Evolutionary conservation across 2,113 vertebrate genomes (phyloP).

Genomic region (Donacobius atricapilla): DNA sequence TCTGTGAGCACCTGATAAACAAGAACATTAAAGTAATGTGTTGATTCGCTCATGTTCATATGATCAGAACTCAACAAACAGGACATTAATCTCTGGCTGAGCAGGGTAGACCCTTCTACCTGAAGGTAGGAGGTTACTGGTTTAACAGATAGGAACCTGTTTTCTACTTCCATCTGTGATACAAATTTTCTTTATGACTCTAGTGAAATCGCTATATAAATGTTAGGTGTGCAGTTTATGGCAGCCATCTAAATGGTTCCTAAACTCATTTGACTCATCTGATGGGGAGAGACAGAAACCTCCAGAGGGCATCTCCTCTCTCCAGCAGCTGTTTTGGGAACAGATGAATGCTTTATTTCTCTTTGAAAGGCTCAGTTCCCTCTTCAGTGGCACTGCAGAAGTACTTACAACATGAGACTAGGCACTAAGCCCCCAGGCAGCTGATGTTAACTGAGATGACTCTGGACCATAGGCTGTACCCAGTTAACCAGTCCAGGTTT

Average conservation of each 20-base stretch:
- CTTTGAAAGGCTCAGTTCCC: not conserved
- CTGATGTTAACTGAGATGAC: not conserved
- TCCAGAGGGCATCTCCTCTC: not conserved
- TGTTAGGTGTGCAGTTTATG: not conserved
- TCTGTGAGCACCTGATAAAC: accelerated
- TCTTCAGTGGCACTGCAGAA: not conserved
- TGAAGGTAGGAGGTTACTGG: not conserved
- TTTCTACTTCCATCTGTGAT: not conserved
- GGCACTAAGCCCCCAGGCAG: not conserved
- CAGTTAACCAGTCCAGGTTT: not conserved
- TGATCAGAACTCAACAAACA: not conserved
- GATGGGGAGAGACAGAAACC: not conserved
- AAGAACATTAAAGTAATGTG: not conserved
- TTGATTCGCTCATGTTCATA: accelerated
- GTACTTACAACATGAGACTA: not conserved
- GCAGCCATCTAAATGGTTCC: not conserved
- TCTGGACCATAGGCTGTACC: not conserved
- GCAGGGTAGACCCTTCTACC: not conserved
- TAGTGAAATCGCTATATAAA: not conserved
- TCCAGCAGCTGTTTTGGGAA: not conserved
- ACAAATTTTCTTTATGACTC: not conserved
- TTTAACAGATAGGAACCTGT: not conserved
- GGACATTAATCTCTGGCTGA: not conserved
- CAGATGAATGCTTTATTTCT: not conserved
- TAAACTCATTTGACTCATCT: not conserved